Evolutionary conservation across 2,797 vertebrate genomes (phyloP).

Genomic region (Buceros bicornis): DNA sequence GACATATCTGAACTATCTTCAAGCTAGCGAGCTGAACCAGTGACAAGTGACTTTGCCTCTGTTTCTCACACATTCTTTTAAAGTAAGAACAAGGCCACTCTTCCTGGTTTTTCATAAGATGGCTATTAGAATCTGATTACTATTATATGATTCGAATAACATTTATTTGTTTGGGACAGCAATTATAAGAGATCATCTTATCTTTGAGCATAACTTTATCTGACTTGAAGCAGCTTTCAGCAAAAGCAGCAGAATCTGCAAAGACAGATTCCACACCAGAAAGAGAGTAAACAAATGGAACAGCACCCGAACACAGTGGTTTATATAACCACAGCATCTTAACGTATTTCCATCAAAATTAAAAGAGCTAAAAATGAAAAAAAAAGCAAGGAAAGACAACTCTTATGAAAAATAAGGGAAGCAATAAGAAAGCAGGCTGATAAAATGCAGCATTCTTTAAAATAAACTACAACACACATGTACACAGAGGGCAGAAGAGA

Average conservation of each 20-base stretch:
- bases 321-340: not conserved
- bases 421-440: conserved; percentile 34
- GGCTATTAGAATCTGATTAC: not conserved
- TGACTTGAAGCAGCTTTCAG: conserved; percentile 11
- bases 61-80: not conserved
- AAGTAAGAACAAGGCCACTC: not conserved
- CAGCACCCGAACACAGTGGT: not conserved
- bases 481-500: not conserved
- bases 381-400: not conserved
- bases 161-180: not conserved
- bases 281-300: not conserved
- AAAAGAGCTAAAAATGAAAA: not conserved
- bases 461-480: not conserved
- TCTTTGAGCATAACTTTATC: not conserved
- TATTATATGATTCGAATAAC: not conserved
- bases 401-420: conserved; percentile 31
- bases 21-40: not conserved
- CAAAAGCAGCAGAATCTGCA: not conserved
- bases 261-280: not conserved
- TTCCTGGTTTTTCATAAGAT: not conserved
- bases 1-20: not conserved
- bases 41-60: not conserved
- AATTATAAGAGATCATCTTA: not conserved
- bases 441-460: conserved; percentile 3
- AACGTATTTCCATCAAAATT: conserved; percentile 1